Conservation (phyloP, 2,888 invertebrate genomes). For the Brachycybe producta region DNA sequence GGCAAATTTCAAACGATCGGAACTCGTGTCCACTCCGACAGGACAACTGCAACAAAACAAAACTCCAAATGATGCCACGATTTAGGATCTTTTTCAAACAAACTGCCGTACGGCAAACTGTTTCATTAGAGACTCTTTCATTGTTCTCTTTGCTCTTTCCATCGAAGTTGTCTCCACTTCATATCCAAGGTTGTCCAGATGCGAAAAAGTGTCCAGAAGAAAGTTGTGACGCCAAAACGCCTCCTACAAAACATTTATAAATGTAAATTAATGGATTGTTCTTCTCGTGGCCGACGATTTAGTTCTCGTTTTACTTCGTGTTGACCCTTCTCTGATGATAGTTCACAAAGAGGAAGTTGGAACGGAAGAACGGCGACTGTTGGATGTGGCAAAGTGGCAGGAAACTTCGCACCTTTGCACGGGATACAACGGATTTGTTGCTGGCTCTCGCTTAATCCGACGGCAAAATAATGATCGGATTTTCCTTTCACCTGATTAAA, state of each 20-base stretch:
- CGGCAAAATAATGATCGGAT: conserved; percentile 59
- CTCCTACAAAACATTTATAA: conserved; percentile 26
- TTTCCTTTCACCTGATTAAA: conserved; percentile 46
- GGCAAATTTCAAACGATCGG: conserved; percentile 73
- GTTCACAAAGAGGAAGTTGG: conserved; percentile 61
- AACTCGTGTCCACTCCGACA: conserved; percentile 71
- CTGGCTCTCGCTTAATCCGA: conserved; percentile 61
- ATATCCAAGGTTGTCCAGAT: conserved; percentile 27
- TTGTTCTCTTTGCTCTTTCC: conserved; percentile 48
- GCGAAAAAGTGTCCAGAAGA: conserved; percentile 27
- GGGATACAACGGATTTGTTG: conserved; percentile 67
- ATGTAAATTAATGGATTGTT: neutral
- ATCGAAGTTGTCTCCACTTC: conserved; percentile 30
- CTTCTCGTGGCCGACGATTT: neutral
- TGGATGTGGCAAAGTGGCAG: conserved; percentile 73
- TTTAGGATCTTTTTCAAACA: neutral
- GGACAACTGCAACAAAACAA: conserved; percentile 50
- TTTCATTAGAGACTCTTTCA: conserved; percentile 69
- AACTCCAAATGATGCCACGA: conserved; percentile 2
- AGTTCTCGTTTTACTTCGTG: conserved; percentile 51
- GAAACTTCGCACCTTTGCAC: conserved; percentile 79
- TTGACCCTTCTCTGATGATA: conserved; percentile 62
- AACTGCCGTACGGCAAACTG: conserved; percentile 73
- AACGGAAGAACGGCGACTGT: conserved; percentile 61
- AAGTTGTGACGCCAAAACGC: conserved; percentile 27